Evolutionary conservation across 1,140 invertebrate genomes (phyloP).

Genomic region (Polypedilum vanderplanki): DNA sequence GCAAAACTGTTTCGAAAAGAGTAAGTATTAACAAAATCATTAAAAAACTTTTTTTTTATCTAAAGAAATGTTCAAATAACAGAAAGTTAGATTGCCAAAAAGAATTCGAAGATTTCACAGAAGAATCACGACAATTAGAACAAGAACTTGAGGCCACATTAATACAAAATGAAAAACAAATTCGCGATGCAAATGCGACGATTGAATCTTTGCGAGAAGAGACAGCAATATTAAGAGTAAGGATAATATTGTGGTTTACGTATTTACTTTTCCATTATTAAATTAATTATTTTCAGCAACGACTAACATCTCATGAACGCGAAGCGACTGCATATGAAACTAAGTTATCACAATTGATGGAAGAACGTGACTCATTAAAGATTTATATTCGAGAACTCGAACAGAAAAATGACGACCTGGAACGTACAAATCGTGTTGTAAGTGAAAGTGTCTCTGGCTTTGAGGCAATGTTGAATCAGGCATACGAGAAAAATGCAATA

Average conservation of each 20-base stretch:
- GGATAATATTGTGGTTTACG: slow-evolving; percentile 31
- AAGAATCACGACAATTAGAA: slow-evolving; percentile 85
- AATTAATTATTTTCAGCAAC: slow-evolving; percentile 50
- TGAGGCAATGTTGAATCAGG: slow-evolving; percentile 84
- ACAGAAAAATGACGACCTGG: slow-evolving; percentile 96
- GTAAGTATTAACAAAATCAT: slow-evolving; percentile 37
- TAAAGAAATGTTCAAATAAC: neutral
- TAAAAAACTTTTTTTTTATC: neutral
- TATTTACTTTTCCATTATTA: neutral
- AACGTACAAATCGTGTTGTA: slow-evolving; percentile 88
- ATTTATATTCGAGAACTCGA: slow-evolving; percentile 89
- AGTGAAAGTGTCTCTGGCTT: slow-evolving; percentile 89
- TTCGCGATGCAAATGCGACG: slow-evolving; percentile 70
- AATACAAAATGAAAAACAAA: slow-evolving; percentile 79
- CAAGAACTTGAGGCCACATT: slow-evolving; percentile 88
- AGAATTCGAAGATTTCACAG: slow-evolving; percentile 85
- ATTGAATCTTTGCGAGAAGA: slow-evolving; percentile 75
- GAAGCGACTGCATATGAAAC: slow-evolving; percentile 64
- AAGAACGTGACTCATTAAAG: slow-evolving; percentile 74
- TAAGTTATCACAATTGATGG: slow-evolving; percentile 69
- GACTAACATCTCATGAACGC: slow-evolving; percentile 67
- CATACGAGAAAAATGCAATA: slow-evolving; percentile 93
- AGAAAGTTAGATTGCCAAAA: slow-evolving; percentile 67
- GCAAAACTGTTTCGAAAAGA: slow-evolving; percentile 49
- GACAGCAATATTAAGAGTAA: slow-evolving; percentile 75